Percentiles rank a stretch among this genome's conserved stretches.
These are phyloP conservation scores for Polylopha cassiicola DNA, from an alignment of 2,888 invertebrate species.

Conservation along the genomic window DNA sequence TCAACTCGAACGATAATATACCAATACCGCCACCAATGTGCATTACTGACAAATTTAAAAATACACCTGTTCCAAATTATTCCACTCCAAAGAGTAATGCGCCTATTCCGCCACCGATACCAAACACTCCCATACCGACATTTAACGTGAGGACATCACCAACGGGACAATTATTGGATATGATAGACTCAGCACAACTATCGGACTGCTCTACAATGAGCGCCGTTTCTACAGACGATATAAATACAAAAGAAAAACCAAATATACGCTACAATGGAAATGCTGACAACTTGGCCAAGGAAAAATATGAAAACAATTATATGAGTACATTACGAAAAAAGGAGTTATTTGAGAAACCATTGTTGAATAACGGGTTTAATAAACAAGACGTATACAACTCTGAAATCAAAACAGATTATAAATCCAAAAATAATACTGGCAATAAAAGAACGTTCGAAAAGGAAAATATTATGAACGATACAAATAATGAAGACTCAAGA, in stretches of 20 bases:
- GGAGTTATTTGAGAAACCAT: constrained; percentile 44
- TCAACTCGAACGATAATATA: constrained; percentile 16
- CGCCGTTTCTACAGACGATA: constrained; percentile 18
- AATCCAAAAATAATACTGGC: constrained; percentile 54
- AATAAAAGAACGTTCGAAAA: constrained; percentile 65
- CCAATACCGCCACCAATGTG: constrained; percentile 28
- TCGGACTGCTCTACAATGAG: constrained; percentile 33
- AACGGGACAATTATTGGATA: constrained; percentile 45
- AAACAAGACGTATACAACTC: constrained; percentile 39
- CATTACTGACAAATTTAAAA: constrained; percentile 23
- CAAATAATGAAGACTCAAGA: too few relatives aligned
- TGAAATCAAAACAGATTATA: constrained; percentile 49
- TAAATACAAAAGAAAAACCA: constrained; percentile 32
- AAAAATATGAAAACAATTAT: constrained; percentile 46
- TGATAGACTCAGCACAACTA: constrained; percentile 21
- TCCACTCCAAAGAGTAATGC: constrained; percentile 35
- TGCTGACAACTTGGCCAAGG: constrained; percentile 52
- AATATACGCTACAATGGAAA: constrained; percentile 48
- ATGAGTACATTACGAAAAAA: constrained; percentile 49
- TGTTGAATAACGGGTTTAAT: constrained; percentile 49
- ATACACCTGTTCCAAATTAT: constrained; percentile 23
- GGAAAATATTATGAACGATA: constrained; percentile 36
- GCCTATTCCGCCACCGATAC: constrained; percentile 60
- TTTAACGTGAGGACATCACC: constrained; percentile 35
- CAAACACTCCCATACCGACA: constrained; percentile 59